phyloP scores from a whole-genome alignment of 2,888 invertebrate species.

The Tholera decimalis region DNA sequence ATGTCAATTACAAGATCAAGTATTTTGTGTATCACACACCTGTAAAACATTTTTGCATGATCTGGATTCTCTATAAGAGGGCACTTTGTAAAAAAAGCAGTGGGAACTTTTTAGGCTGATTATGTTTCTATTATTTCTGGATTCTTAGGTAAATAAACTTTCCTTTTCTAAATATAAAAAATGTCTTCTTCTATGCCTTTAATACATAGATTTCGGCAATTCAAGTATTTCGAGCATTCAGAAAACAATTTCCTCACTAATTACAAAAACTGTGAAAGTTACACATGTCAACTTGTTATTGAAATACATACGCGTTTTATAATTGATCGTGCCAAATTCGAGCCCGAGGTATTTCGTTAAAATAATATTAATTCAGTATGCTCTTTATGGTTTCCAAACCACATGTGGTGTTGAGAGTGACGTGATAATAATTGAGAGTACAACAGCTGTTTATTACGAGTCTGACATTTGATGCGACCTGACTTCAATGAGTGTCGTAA shows the following conservation, averaged over 20 bases:
- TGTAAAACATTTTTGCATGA: slow-evolving; percentile 4
- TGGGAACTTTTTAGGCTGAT: no score
- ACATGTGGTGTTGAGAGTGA: slow-evolving; percentile 53
- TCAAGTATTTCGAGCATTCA: background rate
- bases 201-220: slow-evolving; percentile 11
- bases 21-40: slow-evolving; percentile 13
- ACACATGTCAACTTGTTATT: slow-evolving; percentile 58
- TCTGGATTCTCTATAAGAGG: no score
- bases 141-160: background rate
- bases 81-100: no score
- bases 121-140: no score
- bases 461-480: slow-evolving; percentile 61
- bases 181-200: no score
- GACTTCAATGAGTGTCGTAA: slow-evolving; percentile 46
- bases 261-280: slow-evolving; percentile 50
- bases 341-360: slow-evolving; percentile 42
- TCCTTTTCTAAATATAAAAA: background rate
- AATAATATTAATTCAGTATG: slow-evolving; percentile 60
- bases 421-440: slow-evolving; percentile 50
- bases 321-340: slow-evolving; percentile 56
- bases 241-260: slow-evolving; percentile 21
- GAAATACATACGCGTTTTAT: slow-evolving; percentile 33
- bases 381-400: slow-evolving; percentile 54
- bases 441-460: slow-evolving; percentile 51
- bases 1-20: slow-evolving; percentile 46